Base-by-base conservation (phyloP, 30 jellyfish, hydroid and myxozoan species). In the Clytia hemisphaerica region DNA sequence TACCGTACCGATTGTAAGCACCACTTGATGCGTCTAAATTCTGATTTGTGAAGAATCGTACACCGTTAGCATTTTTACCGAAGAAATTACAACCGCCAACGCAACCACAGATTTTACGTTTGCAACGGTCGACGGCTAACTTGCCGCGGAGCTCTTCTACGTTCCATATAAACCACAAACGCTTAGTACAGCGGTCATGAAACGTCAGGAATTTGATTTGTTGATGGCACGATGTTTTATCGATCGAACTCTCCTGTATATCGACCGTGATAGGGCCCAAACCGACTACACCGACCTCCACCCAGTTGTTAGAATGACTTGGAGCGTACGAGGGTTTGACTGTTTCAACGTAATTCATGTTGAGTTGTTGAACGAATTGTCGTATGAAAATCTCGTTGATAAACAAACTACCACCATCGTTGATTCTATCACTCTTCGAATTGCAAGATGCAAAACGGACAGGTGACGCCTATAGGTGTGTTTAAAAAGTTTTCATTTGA, bases 201-300 rank as follows among this genome's bases (percentile, higher is more conserved):
- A 65, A 67, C n/a, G 79, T 54, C 35, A 89, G 67, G 53, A 80
- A 80, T 4, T 57, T 35, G 33, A 69, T 76, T 50, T 89, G 98
- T 45, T 89, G 84, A n/a, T 74, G 25, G 38, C 45, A 53, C 18
- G 74, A 57, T 0, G 64, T 50, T 6, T 37, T 32, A 51, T 63
- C 77, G 6, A 55, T 26, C 3, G 58, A 25, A 30, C 53, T 40
- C 4, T 67, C 72, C 2, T 85, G 74, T 45, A 50, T 21, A 53
- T 89, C 98, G 18, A 88, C 93, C 0, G 98, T 89, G 60, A 89
- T 47, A 37, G 94, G 95, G 16, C 98, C 98, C 45, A 89, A 61
- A 16, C 80, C 78, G 30, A 73, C 78, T 3, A 79, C 92, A 34
- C 91, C 98, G 28, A 81, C 95, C 67, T 89, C 98, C 0, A 89